These are phyloP conservation scores for Melanotaenia maccullochi DNA, from an alignment of 2,797 vertebrate species.

Conservation along the genomic window DNA sequence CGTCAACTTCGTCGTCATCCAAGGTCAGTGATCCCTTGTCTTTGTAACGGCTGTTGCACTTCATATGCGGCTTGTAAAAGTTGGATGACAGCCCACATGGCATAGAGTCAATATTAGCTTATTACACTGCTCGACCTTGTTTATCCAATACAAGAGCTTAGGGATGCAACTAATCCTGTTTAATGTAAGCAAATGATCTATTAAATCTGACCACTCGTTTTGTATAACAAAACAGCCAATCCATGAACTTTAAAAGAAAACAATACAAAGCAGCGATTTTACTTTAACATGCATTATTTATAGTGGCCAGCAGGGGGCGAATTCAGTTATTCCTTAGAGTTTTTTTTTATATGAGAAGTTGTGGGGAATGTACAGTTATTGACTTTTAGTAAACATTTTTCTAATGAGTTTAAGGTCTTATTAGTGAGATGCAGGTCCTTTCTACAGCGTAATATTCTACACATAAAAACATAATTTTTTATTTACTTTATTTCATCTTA, in stretches of 20 bases:
- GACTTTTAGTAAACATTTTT: not conserved
- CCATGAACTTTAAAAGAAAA: no score
- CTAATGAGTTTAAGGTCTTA: not conserved
- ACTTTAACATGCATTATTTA: not conserved
- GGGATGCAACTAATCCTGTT: not conserved
- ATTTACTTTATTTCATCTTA: not conserved
- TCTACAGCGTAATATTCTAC: no score
- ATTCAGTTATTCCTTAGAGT: no score
- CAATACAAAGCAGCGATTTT: not conserved
- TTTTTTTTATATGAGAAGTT: no score
- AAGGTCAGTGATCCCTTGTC: slow-evolving; percentile 42
- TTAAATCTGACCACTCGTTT: not conserved
- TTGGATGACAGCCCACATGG: slow-evolving; percentile 54
- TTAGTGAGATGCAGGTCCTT: not conserved
- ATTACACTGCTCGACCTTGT: slow-evolving; percentile 15
- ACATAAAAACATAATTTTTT: no score
- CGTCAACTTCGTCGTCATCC: slow-evolving; percentile 35
- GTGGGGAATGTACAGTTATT: not conserved
- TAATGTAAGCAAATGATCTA: not conserved
- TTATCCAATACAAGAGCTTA: slow-evolving; percentile 14
- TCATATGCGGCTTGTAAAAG: slow-evolving; percentile 43
- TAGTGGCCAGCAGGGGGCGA: not conserved
- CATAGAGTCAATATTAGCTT: slow-evolving; percentile 32
- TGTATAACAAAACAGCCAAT: no score
- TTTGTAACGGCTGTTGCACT: slow-evolving; percentile 27